Conservation (phyloP, 2,797 vertebrate genomes). For the Chrosomus eos region DNA sequence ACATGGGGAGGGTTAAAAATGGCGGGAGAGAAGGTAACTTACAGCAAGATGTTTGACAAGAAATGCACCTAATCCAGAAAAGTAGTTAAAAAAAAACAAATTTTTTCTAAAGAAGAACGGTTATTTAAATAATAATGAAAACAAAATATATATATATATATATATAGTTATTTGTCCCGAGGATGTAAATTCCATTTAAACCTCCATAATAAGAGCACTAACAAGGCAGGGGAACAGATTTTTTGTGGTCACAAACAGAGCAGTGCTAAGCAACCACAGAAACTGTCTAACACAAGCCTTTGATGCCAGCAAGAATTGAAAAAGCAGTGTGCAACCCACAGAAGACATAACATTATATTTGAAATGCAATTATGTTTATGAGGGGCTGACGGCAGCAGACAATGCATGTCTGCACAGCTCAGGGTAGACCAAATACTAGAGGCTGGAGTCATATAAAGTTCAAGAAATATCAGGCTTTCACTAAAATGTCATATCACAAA, state of each 20-base stretch:
- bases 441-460: not conserved
- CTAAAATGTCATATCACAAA: conserved; percentile 13
- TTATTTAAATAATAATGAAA: not conserved
- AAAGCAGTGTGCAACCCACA: conserved; percentile 1
- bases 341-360: conserved; percentile 34
- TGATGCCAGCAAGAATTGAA: not conserved
- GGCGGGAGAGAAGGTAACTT: conserved; percentile 44
- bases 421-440: conserved; percentile 16
- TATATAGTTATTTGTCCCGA: not conserved
- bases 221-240: not conserved
- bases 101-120: not conserved
- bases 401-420: conserved; percentile 28
- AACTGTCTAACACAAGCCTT: not conserved
- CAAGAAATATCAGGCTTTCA: conserved; percentile 2
- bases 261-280: not conserved
- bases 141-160: too few relatives aligned
- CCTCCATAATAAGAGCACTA: not conserved
- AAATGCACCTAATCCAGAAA: not conserved
- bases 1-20: conserved; percentile 47
- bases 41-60: conserved; percentile 2
- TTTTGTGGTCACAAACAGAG: not conserved
- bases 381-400: conserved; percentile 33
- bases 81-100: not conserved
- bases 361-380: conserved; percentile 50
- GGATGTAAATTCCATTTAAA: not conserved